Percentiles rank a stretch among this genome's conserved stretches.
phyloP scores from a whole-genome alignment of 2,113 vertebrate species.

The Macroglossus sobrinus region DNA sequence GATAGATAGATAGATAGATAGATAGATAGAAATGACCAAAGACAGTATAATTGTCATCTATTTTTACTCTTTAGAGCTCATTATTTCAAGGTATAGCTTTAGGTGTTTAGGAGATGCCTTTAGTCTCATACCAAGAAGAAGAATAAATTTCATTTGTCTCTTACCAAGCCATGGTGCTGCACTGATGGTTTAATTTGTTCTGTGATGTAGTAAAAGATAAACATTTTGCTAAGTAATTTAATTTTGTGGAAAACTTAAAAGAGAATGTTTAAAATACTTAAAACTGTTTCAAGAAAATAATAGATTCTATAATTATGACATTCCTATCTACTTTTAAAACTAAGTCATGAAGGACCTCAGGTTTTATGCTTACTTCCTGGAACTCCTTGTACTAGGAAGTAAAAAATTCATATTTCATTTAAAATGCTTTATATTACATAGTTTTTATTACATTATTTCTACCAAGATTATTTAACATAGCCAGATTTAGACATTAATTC shows the following conservation, averaged over 20 bases:
- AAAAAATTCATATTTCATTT: background rate
- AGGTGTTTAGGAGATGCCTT: background rate
- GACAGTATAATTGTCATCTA: background rate
- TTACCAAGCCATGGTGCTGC: background rate
- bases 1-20: background rate
- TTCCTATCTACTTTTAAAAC: background rate
- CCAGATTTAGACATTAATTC: background rate
- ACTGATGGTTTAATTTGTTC: background rate
- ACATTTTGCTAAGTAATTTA: background rate
- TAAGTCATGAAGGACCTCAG: background rate
- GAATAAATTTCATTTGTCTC: background rate
- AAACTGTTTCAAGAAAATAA: background rate
- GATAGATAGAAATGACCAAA: conserved; percentile 10
- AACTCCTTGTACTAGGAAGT: background rate
- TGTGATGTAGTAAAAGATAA: background rate
- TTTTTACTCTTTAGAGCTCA: conserved; percentile 2
- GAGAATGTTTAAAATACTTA: background rate
- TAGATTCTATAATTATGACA: background rate
- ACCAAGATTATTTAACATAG: background rate
- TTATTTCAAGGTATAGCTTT: background rate
- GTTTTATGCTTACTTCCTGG: background rate
- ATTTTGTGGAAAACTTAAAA: background rate
- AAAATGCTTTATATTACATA: background rate
- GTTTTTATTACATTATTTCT: conserved; percentile 1
- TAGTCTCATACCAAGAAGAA: background rate